phyloP scores from a whole-genome alignment of 2,113 vertebrate species.

The Rostratula benghalensis region DNA sequence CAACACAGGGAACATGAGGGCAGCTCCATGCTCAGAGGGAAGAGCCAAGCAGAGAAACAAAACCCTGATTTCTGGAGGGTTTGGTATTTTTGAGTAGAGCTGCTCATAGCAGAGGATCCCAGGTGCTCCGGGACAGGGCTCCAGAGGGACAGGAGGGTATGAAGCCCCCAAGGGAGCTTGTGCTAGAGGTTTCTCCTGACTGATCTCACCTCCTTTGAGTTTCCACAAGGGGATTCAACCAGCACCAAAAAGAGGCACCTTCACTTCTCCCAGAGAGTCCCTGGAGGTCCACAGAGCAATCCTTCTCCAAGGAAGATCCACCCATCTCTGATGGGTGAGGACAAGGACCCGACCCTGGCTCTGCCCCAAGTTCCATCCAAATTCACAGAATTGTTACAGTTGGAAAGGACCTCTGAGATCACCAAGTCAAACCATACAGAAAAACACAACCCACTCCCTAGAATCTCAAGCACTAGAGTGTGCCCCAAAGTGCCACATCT shows the following conservation, averaged over 20 bases:
- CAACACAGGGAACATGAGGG: accelerated
- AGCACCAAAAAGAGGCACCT: background rate
- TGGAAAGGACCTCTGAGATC: too few species aligned
- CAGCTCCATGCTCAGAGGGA: accelerated
- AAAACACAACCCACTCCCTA: too few species aligned
- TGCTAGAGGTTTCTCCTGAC: background rate
- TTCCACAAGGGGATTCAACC: background rate
- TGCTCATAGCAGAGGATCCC: accelerated
- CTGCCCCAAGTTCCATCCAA: background rate
- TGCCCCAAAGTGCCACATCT: too few species aligned
- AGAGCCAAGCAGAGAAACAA: background rate
- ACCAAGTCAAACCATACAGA: too few species aligned
- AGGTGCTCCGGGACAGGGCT: background rate
- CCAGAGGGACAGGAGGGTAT: background rate
- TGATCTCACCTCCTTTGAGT: background rate
- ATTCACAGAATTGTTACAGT: too few species aligned
- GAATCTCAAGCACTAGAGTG: too few species aligned
- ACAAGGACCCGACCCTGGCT: background rate
- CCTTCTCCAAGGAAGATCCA: background rate
- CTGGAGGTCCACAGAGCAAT: background rate
- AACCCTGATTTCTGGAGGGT: accelerated
- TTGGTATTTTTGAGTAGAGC: background rate
- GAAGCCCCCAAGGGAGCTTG: background rate
- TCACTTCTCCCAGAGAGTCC: too few species aligned
- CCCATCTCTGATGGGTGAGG: background rate